Conservation (phyloP, 2,113 vertebrate genomes). For the Rhodinocichla rosea region DNA sequence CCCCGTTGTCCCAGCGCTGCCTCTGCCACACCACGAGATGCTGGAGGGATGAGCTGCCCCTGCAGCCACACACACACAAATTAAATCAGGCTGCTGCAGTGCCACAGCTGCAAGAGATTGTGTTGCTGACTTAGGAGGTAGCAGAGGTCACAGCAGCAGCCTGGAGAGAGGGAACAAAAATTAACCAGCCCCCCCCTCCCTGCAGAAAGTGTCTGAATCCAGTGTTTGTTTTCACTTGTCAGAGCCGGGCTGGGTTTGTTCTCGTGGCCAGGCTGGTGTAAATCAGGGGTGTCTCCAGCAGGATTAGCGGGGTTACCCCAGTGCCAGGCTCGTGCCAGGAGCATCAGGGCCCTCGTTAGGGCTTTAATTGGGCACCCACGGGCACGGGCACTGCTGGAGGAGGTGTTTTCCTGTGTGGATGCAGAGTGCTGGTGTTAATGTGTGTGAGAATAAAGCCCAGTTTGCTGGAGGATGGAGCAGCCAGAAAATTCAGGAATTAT, state of each 20-base stretch:
- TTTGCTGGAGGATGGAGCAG: neutral
- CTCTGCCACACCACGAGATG: neutral
- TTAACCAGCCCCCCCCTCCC: neutral
- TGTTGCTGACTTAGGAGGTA: slow-evolving; percentile 43
- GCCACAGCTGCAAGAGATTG: slow-evolving; percentile 46
- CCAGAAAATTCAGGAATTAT: fast-evolving
- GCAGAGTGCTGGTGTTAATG: fast-evolving
- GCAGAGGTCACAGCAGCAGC: slow-evolving; percentile 55
- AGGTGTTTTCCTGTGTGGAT: fast-evolving
- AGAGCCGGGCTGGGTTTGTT: neutral
- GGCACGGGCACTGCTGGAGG: fast-evolving
- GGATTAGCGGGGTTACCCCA: neutral
- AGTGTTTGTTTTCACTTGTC: slow-evolving; percentile 58
- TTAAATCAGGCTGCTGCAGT: slow-evolving; percentile 21
- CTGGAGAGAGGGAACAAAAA: slow-evolving; percentile 26
- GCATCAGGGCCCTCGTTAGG: neutral
- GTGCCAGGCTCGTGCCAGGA: neutral
- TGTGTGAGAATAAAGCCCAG: fast-evolving
- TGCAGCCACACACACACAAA: slow-evolving; percentile 34
- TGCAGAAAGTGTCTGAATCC: slow-evolving; percentile 27
- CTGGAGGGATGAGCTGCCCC: slow-evolving; percentile 25
- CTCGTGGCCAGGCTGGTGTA: neutral
- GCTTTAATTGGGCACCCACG: neutral
- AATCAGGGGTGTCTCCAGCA: neutral
- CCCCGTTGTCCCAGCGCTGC: neutral